Base-by-base conservation (phyloP, 1,140 invertebrate species). In the Nymphalis io region DNA sequence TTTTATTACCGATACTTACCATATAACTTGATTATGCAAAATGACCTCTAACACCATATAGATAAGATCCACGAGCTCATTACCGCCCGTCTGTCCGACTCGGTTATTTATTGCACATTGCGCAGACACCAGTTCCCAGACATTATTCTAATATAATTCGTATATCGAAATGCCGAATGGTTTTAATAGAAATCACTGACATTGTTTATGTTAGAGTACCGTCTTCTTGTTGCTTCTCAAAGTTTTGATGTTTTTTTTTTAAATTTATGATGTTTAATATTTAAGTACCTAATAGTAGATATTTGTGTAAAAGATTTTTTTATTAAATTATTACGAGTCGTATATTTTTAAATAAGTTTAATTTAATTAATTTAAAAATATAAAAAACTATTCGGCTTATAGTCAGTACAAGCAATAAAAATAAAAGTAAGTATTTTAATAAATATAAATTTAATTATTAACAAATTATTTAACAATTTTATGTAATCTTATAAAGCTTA, bases 111-210 rank as follows among this genome's bases (percentile, higher is more conserved):
- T 88, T 87, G 85, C 85, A 78, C 81, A 84, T 86, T 87, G 82
- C 82, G 83, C 80, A 80, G 82, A 82, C 77, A 76, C 72, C 67
- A 76, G 85, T 87, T 88, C 84, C 80, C 83, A 88, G 84, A 88
- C 81, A 78, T 78, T 85, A 80, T 87, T 87, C 80, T 86, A 84
- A 87, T 88, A 85, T 88, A 76, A 86, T 84, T 87, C 84, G 82
- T 88, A 87, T 83, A 89, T 85, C 82, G 84, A 87, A 86, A 88
- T 84, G 78, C 85, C 84, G 87, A 87, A 85, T 79, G 82, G 76
- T 82, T 89, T 87, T 88, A 89, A 89, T 89, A 88, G 85, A 89
- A 88, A 89, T 84, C 83, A 85, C 75, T 86, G 81, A 87, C 85
- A 88, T 90, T 89, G 88, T 89, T 90, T 90, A 88, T 89, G 84